Base-by-base conservation (phyloP, 1,140 invertebrate genomes). In the Paramacrobiotus metropolitanus region DNA sequence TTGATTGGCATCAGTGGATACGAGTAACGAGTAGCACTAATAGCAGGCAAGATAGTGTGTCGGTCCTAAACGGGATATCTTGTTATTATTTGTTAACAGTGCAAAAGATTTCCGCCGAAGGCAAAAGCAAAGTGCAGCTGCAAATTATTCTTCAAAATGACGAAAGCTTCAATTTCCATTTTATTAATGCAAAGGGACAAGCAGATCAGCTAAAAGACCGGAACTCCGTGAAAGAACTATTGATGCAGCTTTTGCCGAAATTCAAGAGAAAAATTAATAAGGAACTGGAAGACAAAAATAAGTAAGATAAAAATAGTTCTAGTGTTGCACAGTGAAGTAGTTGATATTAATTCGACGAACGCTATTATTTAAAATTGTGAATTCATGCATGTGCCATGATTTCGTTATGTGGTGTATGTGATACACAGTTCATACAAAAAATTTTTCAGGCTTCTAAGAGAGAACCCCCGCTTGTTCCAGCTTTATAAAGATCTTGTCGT, bases 61-160 rank as follows among this genome's bases (percentile, higher is more conserved):
- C n/a, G n/a, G n/a, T n/a, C n/a, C n/a, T n/a, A 62, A 62, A 30
- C 31, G 59, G 67, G 65, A 31, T 62, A 24, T 65, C 59, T 31
- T 62, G 61, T 29, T 59, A 29, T 61, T 44, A 62, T 40, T 21
- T 63, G 40, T 24, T 15, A 64, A 20, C 73, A 94, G 90, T 84
- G 63, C 94, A 98, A 79, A 95, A 96, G 76, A 96, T 99, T 67
- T 97, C 92, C 59, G 90, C 94, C 0, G 92, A 91, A 69, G 89
- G 88, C 9, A 98, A 98, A 76, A 82, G 89, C 28, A 97, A 98
- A 77, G 87, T 98, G 61, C 95, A 99, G 73, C 77, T 99, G n/a
- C 95, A 99, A 79, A 81, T 97, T 15, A 87, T 96, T 31, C 75
- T 98, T 64, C 85, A 95, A 69, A 87, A 91, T 78, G 86, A 87